These are phyloP conservation scores for Brachyptera putata DNA, from an alignment of 2,888 invertebrate species.

Conservation along the genomic window DNA sequence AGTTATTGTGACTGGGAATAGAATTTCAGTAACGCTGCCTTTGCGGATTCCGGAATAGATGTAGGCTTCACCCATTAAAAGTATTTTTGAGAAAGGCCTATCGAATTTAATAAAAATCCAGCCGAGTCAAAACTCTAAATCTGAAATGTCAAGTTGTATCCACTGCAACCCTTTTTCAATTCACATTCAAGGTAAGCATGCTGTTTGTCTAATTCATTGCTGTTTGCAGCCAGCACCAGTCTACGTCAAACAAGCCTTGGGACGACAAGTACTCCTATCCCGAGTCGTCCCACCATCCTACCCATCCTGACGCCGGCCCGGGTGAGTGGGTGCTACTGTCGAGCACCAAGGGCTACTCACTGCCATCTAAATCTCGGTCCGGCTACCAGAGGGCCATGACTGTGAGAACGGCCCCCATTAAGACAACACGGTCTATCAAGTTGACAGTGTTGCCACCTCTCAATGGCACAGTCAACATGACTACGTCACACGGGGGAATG, in stretches of 20 bases:
- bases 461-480: constrained; percentile 52
- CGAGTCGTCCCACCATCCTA: constrained; percentile 34
- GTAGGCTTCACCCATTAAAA: too few species aligned
- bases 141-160: not conserved
- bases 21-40: too few species aligned
- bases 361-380: constrained; percentile 44
- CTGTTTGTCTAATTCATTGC: too few species aligned
- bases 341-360: constrained; percentile 70
- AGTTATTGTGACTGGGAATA: too few species aligned
- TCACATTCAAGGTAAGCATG: constrained; percentile 19
- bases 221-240: too few species aligned
- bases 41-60: too few species aligned
- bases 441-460: constrained; percentile 69
- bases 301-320: constrained; percentile 61
- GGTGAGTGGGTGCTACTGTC: constrained; percentile 75
- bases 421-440: constrained; percentile 54
- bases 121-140: too few species aligned
- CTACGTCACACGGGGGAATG: constrained; percentile 66
- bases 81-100: not conserved
- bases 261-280: too few species aligned
- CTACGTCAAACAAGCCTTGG: not conserved
- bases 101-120: too few species aligned
- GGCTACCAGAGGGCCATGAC: constrained; percentile 47
- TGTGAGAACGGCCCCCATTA: constrained; percentile 41
- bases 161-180: constrained; percentile 3